Evolutionary conservation across 1,140 invertebrate genomes (phyloP).

Genomic region (Achatina immaculata): DNA sequence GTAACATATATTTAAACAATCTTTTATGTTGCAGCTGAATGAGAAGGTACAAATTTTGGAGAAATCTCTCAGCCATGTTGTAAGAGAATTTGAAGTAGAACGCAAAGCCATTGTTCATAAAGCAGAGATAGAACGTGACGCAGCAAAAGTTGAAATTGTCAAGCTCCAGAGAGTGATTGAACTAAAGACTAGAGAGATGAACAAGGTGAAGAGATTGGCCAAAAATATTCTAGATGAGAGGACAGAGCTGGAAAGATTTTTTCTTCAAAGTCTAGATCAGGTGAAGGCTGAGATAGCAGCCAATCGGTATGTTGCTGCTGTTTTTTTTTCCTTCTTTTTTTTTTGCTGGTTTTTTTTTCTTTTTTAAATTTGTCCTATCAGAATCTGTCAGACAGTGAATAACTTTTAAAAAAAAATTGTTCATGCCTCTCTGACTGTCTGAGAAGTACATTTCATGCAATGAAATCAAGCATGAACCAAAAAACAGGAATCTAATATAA

Average conservation of each 20-base stretch:
- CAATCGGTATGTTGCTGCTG: conserved; percentile 63
- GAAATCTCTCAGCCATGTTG: conserved; percentile 67
- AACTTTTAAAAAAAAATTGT: neutral
- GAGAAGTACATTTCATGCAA: too few species aligned
- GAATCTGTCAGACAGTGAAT: neutral
- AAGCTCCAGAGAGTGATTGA: conserved; percentile 69
- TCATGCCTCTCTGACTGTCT: too few species aligned
- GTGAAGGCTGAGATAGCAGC: conserved; percentile 67
- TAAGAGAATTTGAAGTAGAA: conserved; percentile 68
- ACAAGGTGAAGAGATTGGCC: conserved; percentile 69
- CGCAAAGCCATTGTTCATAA: conserved; percentile 51
- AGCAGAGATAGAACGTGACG: conserved; percentile 61
- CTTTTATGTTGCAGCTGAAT: conserved; percentile 58
- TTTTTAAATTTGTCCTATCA: neutral
- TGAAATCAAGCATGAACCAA: too few species aligned
- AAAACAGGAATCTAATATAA: too few species aligned
- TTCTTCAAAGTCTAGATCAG: conserved; percentile 67
- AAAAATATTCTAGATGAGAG: conserved; percentile 70
- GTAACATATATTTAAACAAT: too few species aligned
- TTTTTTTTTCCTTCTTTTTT: too few species aligned
- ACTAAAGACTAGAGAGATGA: conserved; percentile 70
- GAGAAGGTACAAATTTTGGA: conserved; percentile 67
- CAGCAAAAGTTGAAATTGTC: conserved; percentile 63
- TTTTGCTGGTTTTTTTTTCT: neutral
- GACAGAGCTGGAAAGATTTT: conserved; percentile 71